Evolutionary conservation across 2,797 vertebrate genomes (phyloP).

Genomic region (Carcharodon carcharias): DNA sequence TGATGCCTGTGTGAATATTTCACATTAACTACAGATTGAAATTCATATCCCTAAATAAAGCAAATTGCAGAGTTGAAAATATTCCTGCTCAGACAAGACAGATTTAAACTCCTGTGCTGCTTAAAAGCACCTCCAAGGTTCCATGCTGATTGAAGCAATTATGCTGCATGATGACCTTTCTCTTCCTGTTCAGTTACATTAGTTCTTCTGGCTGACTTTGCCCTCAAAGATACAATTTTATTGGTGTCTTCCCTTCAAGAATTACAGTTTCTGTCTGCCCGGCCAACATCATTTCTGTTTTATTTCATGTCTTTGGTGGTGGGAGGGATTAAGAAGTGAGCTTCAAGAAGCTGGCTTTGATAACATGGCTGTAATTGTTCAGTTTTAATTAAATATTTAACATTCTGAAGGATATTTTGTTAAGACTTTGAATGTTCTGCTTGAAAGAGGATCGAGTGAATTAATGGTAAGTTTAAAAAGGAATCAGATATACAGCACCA

Average conservation of each 20-base stretch:
- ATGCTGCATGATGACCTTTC: background rate
- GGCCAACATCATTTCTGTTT: background rate
- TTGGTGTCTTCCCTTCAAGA: background rate
- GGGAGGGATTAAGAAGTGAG: background rate
- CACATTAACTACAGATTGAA: background rate
- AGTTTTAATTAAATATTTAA: background rate
- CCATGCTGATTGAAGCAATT: background rate
- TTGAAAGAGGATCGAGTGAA: background rate
- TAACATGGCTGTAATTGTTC: background rate
- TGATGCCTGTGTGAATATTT: background rate
- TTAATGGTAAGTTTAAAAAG: background rate
- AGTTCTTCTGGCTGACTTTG: background rate
- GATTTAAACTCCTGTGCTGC: background rate
- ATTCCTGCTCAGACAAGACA: background rate
- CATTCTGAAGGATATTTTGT: background rate
- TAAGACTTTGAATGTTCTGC: background rate
- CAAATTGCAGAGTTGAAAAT: background rate
- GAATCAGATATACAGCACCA: background rate
- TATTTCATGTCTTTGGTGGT: background rate
- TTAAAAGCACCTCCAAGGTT: background rate
- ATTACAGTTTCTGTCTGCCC: background rate
- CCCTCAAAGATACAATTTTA: background rate
- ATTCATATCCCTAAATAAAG: background rate
- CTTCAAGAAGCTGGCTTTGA: background rate
- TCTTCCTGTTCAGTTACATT: background rate